Percentiles rank a stretch among this genome's conserved stretches.
These are phyloP conservation scores for Anastrepha obliqua DNA, from an alignment of 1,140 invertebrate species.

Conservation along the genomic window DNA sequence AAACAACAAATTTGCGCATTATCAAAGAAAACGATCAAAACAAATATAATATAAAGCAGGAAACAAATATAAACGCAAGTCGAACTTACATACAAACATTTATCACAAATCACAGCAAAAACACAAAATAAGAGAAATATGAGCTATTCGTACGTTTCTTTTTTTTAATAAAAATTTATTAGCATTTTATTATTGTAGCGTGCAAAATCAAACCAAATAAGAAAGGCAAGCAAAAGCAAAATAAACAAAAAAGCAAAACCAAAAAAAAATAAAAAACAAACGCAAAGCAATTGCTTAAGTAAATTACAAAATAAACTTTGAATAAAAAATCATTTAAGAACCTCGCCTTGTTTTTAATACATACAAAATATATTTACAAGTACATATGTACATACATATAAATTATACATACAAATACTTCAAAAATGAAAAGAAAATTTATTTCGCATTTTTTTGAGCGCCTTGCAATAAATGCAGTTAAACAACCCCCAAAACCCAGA, in stretches of 20 bases:
- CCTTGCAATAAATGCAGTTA: conserved; percentile 23
- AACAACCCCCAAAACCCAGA: neutral
- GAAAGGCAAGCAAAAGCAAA: neutral
- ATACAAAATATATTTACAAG: conserved; percentile 19
- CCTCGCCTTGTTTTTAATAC: conserved; percentile 53
- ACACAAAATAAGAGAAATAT: conserved; percentile 9
- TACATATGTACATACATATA: conserved; percentile 13
- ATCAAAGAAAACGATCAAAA: neutral
- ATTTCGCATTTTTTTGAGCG: conserved; percentile 30
- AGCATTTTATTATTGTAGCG: conserved; percentile 16
- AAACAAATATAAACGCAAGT: neutral
- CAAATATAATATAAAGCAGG: neutral
- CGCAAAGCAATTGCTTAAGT: neutral
- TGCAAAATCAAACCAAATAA: neutral
- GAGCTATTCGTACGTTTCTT: neutral
- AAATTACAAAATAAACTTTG: conserved; percentile 39
- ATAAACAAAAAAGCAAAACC: neutral
- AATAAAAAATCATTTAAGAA: conserved; percentile 50
- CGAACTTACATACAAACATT: neutral
- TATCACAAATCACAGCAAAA: neutral
- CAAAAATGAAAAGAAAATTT: neutral
- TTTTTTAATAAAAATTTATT: conserved; percentile 40
- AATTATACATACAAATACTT: neutral
- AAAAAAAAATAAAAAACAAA: neutral
- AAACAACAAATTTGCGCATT: neutral